Conservation (phyloP, 1,140 invertebrate genomes). For the Gryllus bimaculatus region DNA sequence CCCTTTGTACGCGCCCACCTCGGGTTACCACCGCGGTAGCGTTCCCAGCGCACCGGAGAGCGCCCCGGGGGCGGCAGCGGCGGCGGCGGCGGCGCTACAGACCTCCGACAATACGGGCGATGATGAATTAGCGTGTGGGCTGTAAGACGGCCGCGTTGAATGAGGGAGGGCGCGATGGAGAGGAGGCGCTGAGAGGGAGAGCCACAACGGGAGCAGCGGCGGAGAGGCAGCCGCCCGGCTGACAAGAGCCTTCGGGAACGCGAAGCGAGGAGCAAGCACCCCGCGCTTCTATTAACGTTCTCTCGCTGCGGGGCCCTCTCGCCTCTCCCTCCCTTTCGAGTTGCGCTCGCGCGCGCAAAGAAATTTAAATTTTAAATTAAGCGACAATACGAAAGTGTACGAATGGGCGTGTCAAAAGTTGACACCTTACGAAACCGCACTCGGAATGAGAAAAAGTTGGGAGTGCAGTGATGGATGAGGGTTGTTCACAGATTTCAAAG, state of each 20-base stretch:
- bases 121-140: background rate
- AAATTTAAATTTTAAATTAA: background rate
- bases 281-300: background rate
- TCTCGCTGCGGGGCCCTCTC: background rate
- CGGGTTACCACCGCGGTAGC: background rate
- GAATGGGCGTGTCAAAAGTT: background rate
- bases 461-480: too few relatives aligned
- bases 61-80: too few relatives aligned
- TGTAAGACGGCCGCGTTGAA: background rate
- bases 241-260: background rate
- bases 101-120: background rate
- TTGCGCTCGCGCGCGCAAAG: background rate
- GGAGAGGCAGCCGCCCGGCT: background rate
- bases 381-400: background rate
- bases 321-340: background rate
- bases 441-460: background rate
- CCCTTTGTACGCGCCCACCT: background rate
- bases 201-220: background rate
- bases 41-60: too few relatives aligned
- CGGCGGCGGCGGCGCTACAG: background rate
- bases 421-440: background rate
- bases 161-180: background rate
- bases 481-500: too few relatives aligned
- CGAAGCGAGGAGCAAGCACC: background rate
- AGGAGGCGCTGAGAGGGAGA: background rate